Percentiles rank a stretch among this genome's conserved stretches.
Conservation (phyloP, 1,140 invertebrate species). For the Halyomorpha halys region DNA sequence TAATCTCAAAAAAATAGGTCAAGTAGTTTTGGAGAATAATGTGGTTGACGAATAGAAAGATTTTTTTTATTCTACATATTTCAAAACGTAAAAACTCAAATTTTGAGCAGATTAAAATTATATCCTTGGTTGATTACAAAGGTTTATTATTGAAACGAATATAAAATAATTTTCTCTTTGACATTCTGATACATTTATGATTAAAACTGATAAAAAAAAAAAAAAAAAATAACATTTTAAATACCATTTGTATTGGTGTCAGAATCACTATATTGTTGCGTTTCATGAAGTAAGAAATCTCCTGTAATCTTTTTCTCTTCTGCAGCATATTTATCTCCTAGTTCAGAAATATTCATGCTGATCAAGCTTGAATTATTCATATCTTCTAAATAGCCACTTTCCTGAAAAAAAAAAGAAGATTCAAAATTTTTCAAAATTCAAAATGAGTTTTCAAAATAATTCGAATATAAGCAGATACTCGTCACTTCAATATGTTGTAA, state of each 20-base stretch:
- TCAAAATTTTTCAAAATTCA: background rate
- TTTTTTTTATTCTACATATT: too few relatives aligned
- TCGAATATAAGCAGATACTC: too few relatives aligned
- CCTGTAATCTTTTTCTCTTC: slow-evolving; percentile 32
- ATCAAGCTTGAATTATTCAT: slow-evolving; percentile 16
- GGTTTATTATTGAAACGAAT: too few relatives aligned
- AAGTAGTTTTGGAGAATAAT: too few relatives aligned
- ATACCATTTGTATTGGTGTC: slow-evolving; percentile 12
- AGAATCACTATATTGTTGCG: slow-evolving; percentile 5
- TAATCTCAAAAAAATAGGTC: too few relatives aligned
- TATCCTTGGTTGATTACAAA: too few relatives aligned
- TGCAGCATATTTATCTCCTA: slow-evolving; percentile 30
- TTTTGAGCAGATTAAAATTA: too few relatives aligned
- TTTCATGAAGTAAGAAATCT: slow-evolving; percentile 29
- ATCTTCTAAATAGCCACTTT: slow-evolving; percentile 22
- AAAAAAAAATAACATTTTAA: background rate
- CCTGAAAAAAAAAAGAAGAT: background rate
- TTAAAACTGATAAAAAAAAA: background rate
- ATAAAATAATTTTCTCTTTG: too few relatives aligned
- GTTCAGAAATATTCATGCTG: slow-evolving; percentile 5
- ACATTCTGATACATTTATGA: too few relatives aligned
- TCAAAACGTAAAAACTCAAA: background rate
- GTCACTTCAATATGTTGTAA: too few relatives aligned
- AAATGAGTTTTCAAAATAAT: too few relatives aligned
- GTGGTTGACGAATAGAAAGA: too few relatives aligned